These are phyloP conservation scores for Galeopterus variegatus DNA, from an alignment of 2,113 vertebrate genomes.

Conservation along the genomic window DNA sequence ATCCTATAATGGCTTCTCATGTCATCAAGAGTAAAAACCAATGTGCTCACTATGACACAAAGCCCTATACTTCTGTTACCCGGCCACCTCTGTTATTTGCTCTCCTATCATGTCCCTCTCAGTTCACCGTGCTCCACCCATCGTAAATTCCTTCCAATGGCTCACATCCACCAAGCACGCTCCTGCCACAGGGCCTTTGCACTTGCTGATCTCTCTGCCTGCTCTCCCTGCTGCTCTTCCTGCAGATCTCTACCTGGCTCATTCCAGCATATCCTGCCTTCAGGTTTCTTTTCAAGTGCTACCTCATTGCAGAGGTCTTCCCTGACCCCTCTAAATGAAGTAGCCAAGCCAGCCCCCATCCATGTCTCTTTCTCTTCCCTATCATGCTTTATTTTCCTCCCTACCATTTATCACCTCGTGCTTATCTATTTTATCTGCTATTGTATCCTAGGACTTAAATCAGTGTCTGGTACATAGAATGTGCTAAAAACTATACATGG, in stretches of 20 bases:
- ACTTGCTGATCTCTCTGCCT: rapidly evolving
- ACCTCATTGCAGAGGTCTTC: not conserved
- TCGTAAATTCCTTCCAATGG: rapidly evolving
- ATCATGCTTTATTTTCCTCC: not conserved
- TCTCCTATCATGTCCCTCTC: not conserved
- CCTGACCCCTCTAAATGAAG: not conserved
- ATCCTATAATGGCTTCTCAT: not conserved
- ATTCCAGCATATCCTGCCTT: not conserved
- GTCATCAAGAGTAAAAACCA: not conserved
- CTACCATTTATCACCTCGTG: not conserved
- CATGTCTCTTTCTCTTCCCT: not conserved
- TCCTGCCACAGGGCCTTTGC: not conserved
- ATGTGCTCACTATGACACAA: rapidly evolving
- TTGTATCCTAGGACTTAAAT: not conserved
- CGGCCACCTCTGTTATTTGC: not conserved
- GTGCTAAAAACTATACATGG: too few species aligned
- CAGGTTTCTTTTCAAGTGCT: not conserved
- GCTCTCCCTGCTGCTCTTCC: not conserved
- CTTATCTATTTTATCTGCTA: not conserved
- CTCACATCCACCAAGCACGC: rapidly evolving
- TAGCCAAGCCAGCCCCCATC: rapidly evolving
- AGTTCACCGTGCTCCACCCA: too few species aligned
- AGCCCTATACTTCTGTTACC: rapidly evolving
- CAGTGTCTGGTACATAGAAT: not conserved
- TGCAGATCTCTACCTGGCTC: not conserved